phyloP scores from a whole-genome alignment of 2,888 invertebrate genomes.

The Megastigmus dorsalis region DNA sequence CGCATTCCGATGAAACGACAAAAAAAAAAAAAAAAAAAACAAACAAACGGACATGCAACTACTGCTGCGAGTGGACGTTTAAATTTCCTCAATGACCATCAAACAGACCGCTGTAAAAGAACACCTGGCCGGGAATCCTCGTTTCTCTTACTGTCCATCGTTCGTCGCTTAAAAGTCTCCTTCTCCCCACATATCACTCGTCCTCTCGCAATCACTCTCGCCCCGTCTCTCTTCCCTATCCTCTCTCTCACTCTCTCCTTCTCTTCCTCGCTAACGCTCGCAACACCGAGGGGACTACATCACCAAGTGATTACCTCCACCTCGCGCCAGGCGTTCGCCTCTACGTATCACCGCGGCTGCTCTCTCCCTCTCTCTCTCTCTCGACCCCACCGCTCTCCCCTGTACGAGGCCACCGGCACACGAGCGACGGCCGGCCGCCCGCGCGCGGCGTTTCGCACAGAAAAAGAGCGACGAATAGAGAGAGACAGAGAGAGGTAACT shows the following conservation, averaged over 20 bases:
- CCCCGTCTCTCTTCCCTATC: conserved; percentile 45
- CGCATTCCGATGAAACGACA: too few relatives aligned
- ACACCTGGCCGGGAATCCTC: conserved; percentile 9
- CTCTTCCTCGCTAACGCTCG: conserved; percentile 37
- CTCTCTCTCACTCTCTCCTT: conserved; percentile 47
- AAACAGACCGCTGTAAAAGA: neutral
- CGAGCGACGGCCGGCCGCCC: conserved; percentile 12
- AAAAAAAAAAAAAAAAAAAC: too few relatives aligned
- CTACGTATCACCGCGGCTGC: conserved; percentile 6
- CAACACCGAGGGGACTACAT: conserved; percentile 67
- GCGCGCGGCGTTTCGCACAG: neutral
- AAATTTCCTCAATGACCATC: conserved; percentile 9
- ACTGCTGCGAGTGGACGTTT: conserved; percentile 7
- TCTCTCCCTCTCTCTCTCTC: neutral
- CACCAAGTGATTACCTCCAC: conserved; percentile 71
- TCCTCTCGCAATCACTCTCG: conserved; percentile 45
- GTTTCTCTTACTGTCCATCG: conserved; percentile 52
- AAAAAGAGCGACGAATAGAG: neutral
- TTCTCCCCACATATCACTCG: conserved; percentile 45
- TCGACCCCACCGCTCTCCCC: neutral
- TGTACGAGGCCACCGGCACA: neutral
- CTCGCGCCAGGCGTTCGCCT: too few relatives aligned
- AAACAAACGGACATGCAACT: neutral
- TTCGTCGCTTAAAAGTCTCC: conserved; percentile 51
- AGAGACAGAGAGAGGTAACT: neutral